phyloP scores from a whole-genome alignment of 2,113 vertebrate genomes.

The Pterophyllum scalare region DNA sequence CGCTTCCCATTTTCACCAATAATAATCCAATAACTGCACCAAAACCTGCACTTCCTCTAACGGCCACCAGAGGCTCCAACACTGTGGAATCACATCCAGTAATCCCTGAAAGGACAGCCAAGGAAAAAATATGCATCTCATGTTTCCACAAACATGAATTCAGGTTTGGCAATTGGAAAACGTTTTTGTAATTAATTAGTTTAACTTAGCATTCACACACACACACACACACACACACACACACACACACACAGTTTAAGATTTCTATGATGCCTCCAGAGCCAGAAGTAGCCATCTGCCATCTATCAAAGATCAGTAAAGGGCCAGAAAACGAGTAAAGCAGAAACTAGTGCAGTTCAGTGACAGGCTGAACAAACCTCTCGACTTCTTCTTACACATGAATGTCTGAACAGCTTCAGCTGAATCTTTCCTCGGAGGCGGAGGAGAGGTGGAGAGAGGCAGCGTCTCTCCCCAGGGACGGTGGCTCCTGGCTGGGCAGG shows the following conservation, averaged over 20 bases:
- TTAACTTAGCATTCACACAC: too few relatives aligned
- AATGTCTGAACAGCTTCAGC: not conserved
- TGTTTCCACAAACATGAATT: too few relatives aligned
- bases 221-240: too few relatives aligned
- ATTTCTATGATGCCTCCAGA: not conserved
- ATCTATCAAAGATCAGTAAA: not conserved
- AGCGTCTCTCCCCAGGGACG: not conserved
- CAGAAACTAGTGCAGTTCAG: not conserved
- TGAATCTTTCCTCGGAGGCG: not conserved
- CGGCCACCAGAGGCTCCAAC: too few relatives aligned
- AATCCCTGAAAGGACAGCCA: too few relatives aligned
- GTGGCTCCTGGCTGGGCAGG: slow-evolving; percentile 28
- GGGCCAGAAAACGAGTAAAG: not conserved
- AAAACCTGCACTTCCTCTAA: too few relatives aligned
- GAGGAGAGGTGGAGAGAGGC: not conserved
- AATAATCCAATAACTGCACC: not conserved
- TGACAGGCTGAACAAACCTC: not conserved
- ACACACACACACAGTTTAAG: not conserved
- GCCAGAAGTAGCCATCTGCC: not conserved
- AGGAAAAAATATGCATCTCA: too few relatives aligned
- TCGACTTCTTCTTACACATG: too few relatives aligned
- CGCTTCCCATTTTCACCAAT: too few relatives aligned
- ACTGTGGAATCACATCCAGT: too few relatives aligned
- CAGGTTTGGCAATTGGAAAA: too few relatives aligned
- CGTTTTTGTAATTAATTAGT: too few relatives aligned